Evolutionary conservation across 2,888 invertebrate genomes (phyloP).

Genomic region (Ectemnius continuus): DNA sequence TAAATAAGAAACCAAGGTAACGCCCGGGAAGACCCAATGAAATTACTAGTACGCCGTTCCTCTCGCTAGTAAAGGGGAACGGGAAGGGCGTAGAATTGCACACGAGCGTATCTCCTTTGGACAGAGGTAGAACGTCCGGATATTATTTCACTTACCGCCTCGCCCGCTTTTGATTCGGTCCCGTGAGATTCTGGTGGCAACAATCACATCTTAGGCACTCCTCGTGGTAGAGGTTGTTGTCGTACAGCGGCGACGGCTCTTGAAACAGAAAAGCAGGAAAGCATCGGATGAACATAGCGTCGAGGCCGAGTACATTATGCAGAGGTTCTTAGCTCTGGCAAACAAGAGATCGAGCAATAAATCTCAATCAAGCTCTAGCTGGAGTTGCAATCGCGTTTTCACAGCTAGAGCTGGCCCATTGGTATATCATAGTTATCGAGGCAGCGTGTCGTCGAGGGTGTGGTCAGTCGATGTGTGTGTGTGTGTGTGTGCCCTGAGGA

Average conservation of each 20-base stretch:
- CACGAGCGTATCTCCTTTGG: too few species aligned
- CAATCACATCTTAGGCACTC: constrained; percentile 98
- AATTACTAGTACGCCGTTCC: background rate
- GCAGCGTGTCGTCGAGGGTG: constrained; percentile 48
- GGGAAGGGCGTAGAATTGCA: too few species aligned
- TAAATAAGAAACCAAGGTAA: constrained; percentile 27
- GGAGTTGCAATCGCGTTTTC: too few species aligned
- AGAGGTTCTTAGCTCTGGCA: too few species aligned
- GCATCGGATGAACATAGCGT: too few species aligned
- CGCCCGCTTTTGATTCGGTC: constrained; percentile 86
- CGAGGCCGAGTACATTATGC: too few species aligned
- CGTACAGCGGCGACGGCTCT: constrained; percentile 95
- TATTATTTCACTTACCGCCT: constrained; percentile 68
- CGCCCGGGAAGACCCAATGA: background rate
- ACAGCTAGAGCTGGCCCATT: background rate
- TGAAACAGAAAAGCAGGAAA: constrained; percentile 75
- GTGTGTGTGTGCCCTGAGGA: constrained; percentile 11
- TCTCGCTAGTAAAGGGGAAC: too few species aligned
- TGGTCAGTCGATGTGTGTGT: constrained; percentile 38
- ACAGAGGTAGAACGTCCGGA: background rate
- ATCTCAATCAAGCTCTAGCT: too few species aligned
- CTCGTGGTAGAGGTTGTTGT: constrained; percentile 98
- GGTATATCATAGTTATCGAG: constrained; percentile 55
- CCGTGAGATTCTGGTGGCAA: constrained; percentile 94
- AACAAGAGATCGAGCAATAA: too few species aligned